Percentiles rank a stretch among this genome's conserved stretches.
Evolutionary conservation across 2,797 vertebrate species (phyloP).

Genomic region (Rhodeus uyekii): DNA sequence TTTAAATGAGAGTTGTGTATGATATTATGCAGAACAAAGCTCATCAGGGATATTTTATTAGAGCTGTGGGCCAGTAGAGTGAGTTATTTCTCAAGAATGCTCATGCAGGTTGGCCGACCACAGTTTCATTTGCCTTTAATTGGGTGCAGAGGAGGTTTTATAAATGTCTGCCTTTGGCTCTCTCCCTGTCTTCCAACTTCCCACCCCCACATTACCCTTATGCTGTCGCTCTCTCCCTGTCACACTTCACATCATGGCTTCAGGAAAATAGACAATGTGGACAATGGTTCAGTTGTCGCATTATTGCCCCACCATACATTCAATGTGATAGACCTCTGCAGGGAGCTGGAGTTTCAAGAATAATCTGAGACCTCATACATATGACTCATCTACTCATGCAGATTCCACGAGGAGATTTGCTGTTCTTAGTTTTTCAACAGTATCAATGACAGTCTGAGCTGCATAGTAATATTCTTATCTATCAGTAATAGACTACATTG

Average conservation of each 20-base stretch:
- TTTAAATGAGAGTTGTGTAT: neutral
- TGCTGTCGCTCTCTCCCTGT: conserved; percentile 6
- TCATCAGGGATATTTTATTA: conserved; percentile 46
- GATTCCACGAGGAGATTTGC: neutral
- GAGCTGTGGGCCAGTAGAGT: conserved; percentile 31
- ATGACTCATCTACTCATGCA: conserved; percentile 25
- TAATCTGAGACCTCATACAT: conserved; percentile 1
- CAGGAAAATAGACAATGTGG: conserved; percentile 21
- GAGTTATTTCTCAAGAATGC: conserved; percentile 46
- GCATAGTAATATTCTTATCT: neutral
- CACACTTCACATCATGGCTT: conserved; percentile 23
- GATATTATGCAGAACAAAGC: conserved; percentile 13
- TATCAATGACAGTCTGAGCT: neutral
- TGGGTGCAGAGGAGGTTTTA: conserved; percentile 41
- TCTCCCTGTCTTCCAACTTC: conserved; percentile 29
- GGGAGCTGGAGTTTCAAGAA: conserved; percentile 3
- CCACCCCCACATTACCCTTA: conserved; percentile 25
- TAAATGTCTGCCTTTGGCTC: conserved; percentile 32
- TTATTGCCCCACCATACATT: conserved; percentile 1
- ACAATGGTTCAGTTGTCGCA: neutral
- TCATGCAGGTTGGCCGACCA: conserved; percentile 39
- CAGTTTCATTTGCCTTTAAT: conserved; percentile 48
- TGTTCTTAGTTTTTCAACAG: neutral
- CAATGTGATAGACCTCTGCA: conserved; percentile 18
- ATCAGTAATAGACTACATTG: neutral